Conservation (phyloP, 2,797 vertebrate genomes). For the Microchirus variegatus region DNA sequence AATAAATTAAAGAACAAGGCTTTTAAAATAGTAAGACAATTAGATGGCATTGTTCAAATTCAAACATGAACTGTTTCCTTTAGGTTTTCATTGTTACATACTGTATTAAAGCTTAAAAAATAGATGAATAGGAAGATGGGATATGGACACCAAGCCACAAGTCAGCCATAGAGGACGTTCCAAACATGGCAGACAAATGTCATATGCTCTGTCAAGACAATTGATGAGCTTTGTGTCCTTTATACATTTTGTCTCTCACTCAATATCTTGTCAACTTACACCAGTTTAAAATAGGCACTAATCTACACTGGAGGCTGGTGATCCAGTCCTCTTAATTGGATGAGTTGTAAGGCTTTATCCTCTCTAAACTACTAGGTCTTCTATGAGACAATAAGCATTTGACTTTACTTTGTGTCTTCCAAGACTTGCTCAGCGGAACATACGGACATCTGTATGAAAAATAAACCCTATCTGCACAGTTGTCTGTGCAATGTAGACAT, state of each 20-base stretch:
- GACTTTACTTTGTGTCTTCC: slow-evolving; percentile 36
- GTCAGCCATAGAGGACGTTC: too few relatives aligned
- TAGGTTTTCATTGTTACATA: too few relatives aligned
- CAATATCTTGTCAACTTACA: slow-evolving; percentile 66
- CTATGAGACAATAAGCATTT: slow-evolving; percentile 46
- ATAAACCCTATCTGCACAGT: slow-evolving; percentile 36
- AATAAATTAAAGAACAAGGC: too few relatives aligned
- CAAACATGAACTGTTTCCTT: too few relatives aligned
- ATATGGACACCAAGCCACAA: too few relatives aligned
- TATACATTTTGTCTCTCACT: slow-evolving; percentile 66
- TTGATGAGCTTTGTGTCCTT: slow-evolving; percentile 58
- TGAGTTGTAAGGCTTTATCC: slow-evolving; percentile 54
- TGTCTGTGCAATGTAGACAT: slow-evolving; percentile 49
- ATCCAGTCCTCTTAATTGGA: slow-evolving; percentile 65
- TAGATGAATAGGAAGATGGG: too few relatives aligned
- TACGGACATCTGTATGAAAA: slow-evolving; percentile 46
- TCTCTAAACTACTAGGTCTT: slow-evolving; percentile 24
- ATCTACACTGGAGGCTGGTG: slow-evolving; percentile 65
- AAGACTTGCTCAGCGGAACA: slow-evolving; percentile 40
- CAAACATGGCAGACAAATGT: slow-evolving; percentile 8
- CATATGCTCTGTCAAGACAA: slow-evolving; percentile 58
- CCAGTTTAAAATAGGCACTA: slow-evolving; percentile 65
- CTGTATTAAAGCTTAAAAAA: too few relatives aligned
- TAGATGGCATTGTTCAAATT: too few relatives aligned
- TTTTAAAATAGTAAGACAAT: too few relatives aligned